These are phyloP conservation scores for Acrocyrtus sp. DNA, from an alignment of 2,888 invertebrate species.

Conservation along the genomic window DNA sequence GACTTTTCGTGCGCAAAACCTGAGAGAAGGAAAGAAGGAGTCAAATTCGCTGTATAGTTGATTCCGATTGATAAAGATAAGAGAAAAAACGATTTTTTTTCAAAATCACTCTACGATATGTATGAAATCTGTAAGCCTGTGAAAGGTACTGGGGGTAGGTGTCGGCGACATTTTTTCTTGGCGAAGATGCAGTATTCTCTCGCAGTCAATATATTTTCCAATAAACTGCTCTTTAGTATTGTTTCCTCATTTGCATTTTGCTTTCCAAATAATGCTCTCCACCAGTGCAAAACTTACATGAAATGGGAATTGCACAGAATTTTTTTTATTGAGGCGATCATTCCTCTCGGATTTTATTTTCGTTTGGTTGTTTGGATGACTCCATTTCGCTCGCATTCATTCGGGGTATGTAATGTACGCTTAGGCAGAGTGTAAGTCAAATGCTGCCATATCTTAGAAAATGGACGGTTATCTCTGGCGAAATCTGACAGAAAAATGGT, in stretches of 20 bases:
- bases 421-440: too few species aligned
- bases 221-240: constrained; percentile 8
- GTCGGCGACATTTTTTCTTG: constrained; percentile 17
- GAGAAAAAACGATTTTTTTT: neutral
- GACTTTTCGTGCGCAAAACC: constrained; percentile 34
- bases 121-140: neutral
- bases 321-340: neutral
- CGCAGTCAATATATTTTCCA: too few species aligned
- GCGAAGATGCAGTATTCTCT: too few species aligned
- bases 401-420: too few species aligned
- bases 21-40: too few species aligned
- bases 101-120: neutral
- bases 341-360: constrained; percentile 4
- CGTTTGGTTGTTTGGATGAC: too few species aligned
- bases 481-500: constrained; percentile 12
- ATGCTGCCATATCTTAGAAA: neutral
- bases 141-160: neutral
- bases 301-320: neutral
- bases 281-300: too few species aligned
- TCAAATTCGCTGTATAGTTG: neutral
- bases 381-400: too few species aligned
- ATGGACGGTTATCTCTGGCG: neutral
- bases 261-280: too few species aligned
- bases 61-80: neutral
- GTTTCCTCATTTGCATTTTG: neutral